These are phyloP conservation scores for Chrysaora quinquecirrha DNA, from an alignment of 30 jellyfish, hydroid and myxozoan genomes.

Conservation along the genomic window DNA sequence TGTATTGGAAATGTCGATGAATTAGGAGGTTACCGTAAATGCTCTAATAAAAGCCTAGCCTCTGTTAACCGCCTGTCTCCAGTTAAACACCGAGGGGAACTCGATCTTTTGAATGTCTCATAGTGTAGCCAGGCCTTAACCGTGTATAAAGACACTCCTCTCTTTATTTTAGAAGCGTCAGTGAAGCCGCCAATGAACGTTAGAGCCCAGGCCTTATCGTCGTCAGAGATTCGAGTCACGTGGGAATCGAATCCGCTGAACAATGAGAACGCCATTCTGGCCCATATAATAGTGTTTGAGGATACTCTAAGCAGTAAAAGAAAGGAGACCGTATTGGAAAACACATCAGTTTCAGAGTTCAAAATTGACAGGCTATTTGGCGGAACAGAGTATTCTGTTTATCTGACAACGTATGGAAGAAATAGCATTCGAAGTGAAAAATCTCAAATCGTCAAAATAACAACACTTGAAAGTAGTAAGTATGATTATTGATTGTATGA, in stretches of 20 bases:
- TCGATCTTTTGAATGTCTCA: too few species aligned
- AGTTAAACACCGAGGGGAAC: too few species aligned
- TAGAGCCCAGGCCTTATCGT: slow-evolving; percentile 27
- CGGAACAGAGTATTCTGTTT: slow-evolving; percentile 32
- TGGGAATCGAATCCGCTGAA: slow-evolving; percentile 64
- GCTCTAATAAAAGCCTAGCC: too few species aligned
- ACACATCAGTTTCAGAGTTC: not conserved
- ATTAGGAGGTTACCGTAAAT: too few species aligned
- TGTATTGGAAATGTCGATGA: too few species aligned
- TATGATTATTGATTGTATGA: not conserved
- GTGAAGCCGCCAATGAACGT: slow-evolving; percentile 54
- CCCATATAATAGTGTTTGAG: slow-evolving; percentile 37
- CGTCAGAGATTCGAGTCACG: slow-evolving; percentile 41
- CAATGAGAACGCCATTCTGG: slow-evolving; percentile 41
- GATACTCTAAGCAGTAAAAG: slow-evolving; percentile 1
- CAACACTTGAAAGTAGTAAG: slow-evolving; percentile 52
- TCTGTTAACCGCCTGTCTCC: too few species aligned
- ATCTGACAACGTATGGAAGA: slow-evolving; percentile 9
- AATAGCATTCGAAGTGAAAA: slow-evolving; percentile 3
- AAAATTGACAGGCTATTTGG: slow-evolving; percentile 8
- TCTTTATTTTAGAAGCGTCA: not conserved
- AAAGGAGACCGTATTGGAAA: slow-evolving; percentile 12
- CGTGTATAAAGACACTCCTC: too few species aligned
- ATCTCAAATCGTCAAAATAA: slow-evolving; percentile 8
- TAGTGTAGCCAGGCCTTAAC: too few species aligned